Conservation (phyloP, 2,113 vertebrate genomes). For the Cryptotis parvus region DNA sequence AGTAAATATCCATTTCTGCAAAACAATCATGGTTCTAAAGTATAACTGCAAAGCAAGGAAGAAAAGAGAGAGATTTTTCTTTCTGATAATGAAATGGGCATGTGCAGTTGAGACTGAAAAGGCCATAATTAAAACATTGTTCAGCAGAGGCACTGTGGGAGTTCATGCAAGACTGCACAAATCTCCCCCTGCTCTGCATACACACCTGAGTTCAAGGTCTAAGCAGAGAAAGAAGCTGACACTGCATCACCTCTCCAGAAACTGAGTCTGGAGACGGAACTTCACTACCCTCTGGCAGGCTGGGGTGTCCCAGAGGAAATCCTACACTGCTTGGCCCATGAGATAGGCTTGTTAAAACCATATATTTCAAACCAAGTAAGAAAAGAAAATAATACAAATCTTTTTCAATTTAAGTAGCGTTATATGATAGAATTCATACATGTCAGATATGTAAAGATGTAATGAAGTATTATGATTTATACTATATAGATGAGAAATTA, state of each 20-base stretch:
- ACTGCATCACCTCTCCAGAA: conserved; percentile 54
- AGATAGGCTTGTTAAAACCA: conserved; percentile 23
- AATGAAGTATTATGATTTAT: conserved; percentile 48
- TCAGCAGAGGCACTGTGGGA: conserved; percentile 34
- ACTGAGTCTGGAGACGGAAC: conserved; percentile 31
- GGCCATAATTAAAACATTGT: conserved; percentile 77
- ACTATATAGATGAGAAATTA: not conserved
- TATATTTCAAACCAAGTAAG: conserved; percentile 27
- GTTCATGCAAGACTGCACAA: conserved; percentile 65
- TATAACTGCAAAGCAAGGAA: conserved; percentile 62
- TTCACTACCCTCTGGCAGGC: not conserved
- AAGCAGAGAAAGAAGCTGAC: conserved; percentile 50
- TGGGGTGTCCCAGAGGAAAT: conserved; percentile 53
- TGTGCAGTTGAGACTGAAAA: conserved; percentile 69
- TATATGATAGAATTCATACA: not conserved
- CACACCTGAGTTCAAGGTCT: conserved; percentile 38
- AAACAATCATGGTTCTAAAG: conserved; percentile 75
- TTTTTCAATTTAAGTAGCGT: conserved; percentile 30
- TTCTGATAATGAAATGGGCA: conserved; percentile 70
- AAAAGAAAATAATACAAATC: conserved; percentile 53
- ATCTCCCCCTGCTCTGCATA: not conserved
- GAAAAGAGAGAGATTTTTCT: conserved; percentile 66
- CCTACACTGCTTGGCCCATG: conserved; percentile 32
- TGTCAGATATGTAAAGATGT: conserved; percentile 27
- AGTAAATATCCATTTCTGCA: conserved; percentile 66